Evolutionary conservation across 2,113 vertebrate species (phyloP), one percentile per base, ranked within the genome.

Genomic region (Rutilus rutilus): DNA sequence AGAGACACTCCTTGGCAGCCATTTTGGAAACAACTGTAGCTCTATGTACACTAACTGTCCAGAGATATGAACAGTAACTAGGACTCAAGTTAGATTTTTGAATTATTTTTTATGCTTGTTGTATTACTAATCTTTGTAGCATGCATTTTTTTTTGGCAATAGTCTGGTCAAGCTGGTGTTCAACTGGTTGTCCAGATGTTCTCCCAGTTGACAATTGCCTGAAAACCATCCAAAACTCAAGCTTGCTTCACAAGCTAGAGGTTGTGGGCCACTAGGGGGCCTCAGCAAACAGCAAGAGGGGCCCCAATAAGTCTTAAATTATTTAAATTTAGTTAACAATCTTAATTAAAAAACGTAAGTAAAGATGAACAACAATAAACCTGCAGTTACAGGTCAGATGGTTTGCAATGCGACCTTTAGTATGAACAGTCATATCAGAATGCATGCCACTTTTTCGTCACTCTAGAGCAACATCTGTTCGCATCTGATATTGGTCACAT

Each of bases 1-100:
- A 86, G 84, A 86, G 83, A 87, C 83, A 77, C n/a, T 71, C 33
- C 64, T 67, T 86, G 75, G 88, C 21, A 77, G 69, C 45, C 15
- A 71, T 81, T 81, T 77, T 84, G 67, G 60, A 86, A 86, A 85
- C 6, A 85, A 6, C 17, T 79, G 14, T 64, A 36, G 74, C 50
- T 30, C 8, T 33, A 9, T 52, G n/a, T 77, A 76, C 0, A 1
- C 21, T 45, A 73, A 10, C 69, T 42, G 4, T 45, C 33, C 19
- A 71, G 15, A 69, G 67, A 73, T 39, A 21, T 73, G 39, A 73
- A 45, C 36, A 45, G 36, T 73, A 39, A 73, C 62, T 15, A 30
- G 27, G 64, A 33, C 64, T 10, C 7, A 2, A 60, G 57, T 60
- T 52, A 5, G 14, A 50, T 54, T 67, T 67, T 19, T 19, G 10